Evolutionary conservation across 2,888 invertebrate species (phyloP), one percentile per base, ranked within the genome.

Genomic region (Trachelus tabidus): DNA sequence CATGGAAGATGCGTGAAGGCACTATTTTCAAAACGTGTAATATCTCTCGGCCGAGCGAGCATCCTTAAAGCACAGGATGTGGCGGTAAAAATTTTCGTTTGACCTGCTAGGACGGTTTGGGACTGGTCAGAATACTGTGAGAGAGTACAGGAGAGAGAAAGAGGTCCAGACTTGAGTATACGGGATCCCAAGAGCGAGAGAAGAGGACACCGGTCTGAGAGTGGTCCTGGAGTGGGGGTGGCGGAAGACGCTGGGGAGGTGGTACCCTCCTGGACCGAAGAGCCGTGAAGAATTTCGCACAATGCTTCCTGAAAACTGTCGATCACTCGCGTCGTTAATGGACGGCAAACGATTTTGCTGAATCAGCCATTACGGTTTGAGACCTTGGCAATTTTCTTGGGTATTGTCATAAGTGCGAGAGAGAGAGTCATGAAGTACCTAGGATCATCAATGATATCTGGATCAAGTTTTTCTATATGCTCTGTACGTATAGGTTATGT

Each of bases 281-380:
- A 89, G 88, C 86, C 89, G 88, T 89, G 88, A 87, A 88, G 83
- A 88, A 89, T 89, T 81, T 81, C 80, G 85, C 82, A 89, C 88
- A 89, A 89, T 88, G 83, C 84, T 80, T 79, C 78, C 83, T 81
- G 86, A 87, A 87, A 87, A 87, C 85, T 84, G 87, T 86, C 86
- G 86, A 87, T 88, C 88, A 85, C 82, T 82, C 83, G 81, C 82
- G 81, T 84, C 84, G 85, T 87, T 89, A 88, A 88, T 87, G 85
- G 83, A 81, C 79, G 83, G 81, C 82, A 82, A 84, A 85, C 84
- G 81, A 88, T 85, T 81, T 83, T 87, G 88, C 88, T 89, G 87
- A 89, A 87, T 87, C 87, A 86, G 87, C 85, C 84, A 87, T 86
- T 87, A 84, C 80, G 77, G 82, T 74, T 81, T 76, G 79, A 71